These are phyloP conservation scores for Thinocorus orbignyianus DNA, from an alignment of 2,113 vertebrate genomes.

Conservation along the genomic window DNA sequence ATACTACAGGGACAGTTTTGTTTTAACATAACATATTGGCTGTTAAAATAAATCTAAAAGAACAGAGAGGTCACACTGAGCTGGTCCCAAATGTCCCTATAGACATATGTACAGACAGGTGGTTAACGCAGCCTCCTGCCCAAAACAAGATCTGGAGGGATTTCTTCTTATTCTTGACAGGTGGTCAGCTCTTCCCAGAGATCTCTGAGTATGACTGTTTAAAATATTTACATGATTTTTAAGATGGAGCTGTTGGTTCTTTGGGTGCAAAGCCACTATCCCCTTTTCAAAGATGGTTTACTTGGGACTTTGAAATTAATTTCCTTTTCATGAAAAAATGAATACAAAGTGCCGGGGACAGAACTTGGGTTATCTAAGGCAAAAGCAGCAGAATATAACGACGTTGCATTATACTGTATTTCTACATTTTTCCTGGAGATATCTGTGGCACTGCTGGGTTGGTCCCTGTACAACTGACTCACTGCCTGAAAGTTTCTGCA, in stretches of 20 bases:
- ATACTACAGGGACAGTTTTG: constrained; percentile 35
- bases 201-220: neutral
- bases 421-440: neutral
- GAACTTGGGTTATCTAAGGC: neutral
- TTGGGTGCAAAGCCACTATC: neutral
- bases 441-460: neutral
- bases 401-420: neutral
- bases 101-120: constrained; percentile 51
- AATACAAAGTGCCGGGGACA: neutral
- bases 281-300: neutral
- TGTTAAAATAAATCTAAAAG: constrained; percentile 64
- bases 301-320: neutral
- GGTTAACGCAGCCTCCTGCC: neutral
- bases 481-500: neutral
- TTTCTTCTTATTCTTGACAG: constrained; percentile 44
- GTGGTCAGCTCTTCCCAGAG: constrained; percentile 17
- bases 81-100: constrained; percentile 15
- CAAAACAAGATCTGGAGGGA: constrained; percentile 48
- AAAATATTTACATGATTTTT: neutral
- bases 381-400: neutral
- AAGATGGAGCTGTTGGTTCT: neutral
- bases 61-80: constrained; percentile 19
- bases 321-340: neutral
- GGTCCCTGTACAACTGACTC: neutral
- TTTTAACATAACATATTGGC: constrained; percentile 17